A percentile compares a stretch with the other conserved stretches of the same genome.
Conservation (phyloP, 2,113 vertebrate species). For the Pelusios castaneus region DNA sequence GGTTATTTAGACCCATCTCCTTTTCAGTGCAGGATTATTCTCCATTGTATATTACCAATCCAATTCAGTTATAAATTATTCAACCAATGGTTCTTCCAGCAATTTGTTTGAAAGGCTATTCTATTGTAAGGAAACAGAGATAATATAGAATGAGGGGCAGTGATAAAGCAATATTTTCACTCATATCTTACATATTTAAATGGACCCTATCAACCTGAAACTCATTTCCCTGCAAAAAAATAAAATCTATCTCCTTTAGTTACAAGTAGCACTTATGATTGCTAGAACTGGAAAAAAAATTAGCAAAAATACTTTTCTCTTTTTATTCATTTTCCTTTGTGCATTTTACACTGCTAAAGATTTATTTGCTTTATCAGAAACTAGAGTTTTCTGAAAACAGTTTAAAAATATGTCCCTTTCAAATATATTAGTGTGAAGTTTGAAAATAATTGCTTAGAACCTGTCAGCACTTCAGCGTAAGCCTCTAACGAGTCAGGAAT, state of each 20-base stretch:
- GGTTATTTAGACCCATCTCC: neutral
- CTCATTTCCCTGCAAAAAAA: neutral
- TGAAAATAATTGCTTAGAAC: neutral
- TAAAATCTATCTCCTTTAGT: neutral
- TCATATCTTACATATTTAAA: neutral
- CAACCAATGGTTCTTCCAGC: neutral
- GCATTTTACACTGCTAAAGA: neutral
- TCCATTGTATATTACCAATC: neutral
- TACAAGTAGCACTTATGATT: neutral
- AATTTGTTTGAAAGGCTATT: neutral
- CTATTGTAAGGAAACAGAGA: neutral
- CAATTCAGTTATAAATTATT: neutral
- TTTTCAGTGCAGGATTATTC: neutral
- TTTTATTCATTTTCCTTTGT: neutral
- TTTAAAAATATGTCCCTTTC: neutral
- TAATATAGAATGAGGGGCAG: neutral
- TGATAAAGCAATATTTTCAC: neutral
- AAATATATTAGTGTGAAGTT: neutral
- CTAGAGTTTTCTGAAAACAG: neutral
- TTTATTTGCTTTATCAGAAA: neutral
- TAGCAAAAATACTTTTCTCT: neutral
- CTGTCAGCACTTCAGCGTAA: neutral
- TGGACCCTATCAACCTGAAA: neutral
- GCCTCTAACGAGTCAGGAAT: neutral
- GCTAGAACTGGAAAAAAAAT: neutral